Base-by-base conservation (phyloP, 2,888 invertebrate species). In the Lagria hirta region DNA sequence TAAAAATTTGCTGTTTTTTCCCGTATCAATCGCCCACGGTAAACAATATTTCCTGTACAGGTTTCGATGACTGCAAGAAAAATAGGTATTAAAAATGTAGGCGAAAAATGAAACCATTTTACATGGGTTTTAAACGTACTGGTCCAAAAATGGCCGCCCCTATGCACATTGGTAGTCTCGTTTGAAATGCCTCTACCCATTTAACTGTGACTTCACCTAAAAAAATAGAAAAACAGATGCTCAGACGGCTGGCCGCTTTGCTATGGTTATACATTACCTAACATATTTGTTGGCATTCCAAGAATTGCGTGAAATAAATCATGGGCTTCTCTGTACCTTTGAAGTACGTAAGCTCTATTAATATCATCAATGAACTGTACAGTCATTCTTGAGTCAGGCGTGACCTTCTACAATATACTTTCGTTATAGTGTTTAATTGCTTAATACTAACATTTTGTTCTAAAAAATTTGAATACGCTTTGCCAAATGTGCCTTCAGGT, bases 121-220 rank as follows among this genome's bases (percentile, higher is more conserved):
- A 81, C 84, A 88, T 93, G 38, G 92, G 87, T 58, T 84, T 83
- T 7, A 98, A 75, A 55, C 97, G 77, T 7, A 86, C 75, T 1
- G 96, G 90, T 6, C 97, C 98, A 77, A 95, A 93, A 41, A 97
- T 77, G 1, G 91, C 97, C 11, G 91, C 99, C 34, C 86, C 82
- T 47, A 92, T 78, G 65, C 97, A 97, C 97, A 99, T 97, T 0
- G 99, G 99, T 14, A 99, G 74, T 33, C 83, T 86, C 6, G 88
- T 90, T 73, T 99, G 99, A 42, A 98, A 80, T 1, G 88, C 98
- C 78, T 99, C 99, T 30, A 99, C 82, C 94, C 97, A 97, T 75
- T 99, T 99, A 3, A 99, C 89, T 6, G 91, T 83, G 3, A 97
- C 94, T 80, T 97, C 82, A 33, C 81, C 71, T 79, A 54, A 8